Conservation (phyloP, 2,113 vertebrate species). For the Promerops cafer region DNA sequence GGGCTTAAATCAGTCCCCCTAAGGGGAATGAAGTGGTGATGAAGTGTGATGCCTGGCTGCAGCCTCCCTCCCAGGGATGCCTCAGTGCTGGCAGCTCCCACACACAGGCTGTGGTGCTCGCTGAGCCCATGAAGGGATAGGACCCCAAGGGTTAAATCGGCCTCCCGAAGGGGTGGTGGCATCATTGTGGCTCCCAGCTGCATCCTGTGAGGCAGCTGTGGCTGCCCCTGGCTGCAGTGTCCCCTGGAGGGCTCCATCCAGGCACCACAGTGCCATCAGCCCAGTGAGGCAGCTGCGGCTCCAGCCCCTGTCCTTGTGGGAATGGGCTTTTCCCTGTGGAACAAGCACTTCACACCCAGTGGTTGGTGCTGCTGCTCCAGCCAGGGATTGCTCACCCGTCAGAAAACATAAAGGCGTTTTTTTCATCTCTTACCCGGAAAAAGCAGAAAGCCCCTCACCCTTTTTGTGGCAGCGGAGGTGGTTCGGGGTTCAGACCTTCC, state of each 20-base stretch:
- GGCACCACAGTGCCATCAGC: no score
- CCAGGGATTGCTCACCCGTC: fast-evolving
- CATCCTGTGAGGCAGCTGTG: fast-evolving
- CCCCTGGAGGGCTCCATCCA: no score
- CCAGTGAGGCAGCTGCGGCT: fast-evolving
- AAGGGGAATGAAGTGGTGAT: not conserved
- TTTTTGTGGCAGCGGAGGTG: not conserved
- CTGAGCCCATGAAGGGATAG: fast-evolving
- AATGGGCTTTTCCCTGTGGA: not conserved
- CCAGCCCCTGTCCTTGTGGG: not conserved
- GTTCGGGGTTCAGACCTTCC: not conserved
- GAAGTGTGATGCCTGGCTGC: not conserved
- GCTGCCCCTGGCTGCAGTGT: no score
- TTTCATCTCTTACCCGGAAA: not conserved
- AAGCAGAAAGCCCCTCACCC: not conserved
- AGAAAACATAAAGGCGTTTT: not conserved
- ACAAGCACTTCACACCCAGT: not conserved
- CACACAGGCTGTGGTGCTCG: not conserved
- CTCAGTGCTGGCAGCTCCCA: not conserved
- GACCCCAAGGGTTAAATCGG: not conserved
- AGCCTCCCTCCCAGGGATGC: not conserved
- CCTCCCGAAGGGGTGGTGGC: not conserved
- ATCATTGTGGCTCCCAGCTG: not conserved
- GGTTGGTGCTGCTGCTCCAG: not conserved
- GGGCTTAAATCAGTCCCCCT: not conserved